These are phyloP conservation scores for Melanotaenia nigrans DNA, from an alignment of 2,797 vertebrate species.

Conservation along the genomic window DNA sequence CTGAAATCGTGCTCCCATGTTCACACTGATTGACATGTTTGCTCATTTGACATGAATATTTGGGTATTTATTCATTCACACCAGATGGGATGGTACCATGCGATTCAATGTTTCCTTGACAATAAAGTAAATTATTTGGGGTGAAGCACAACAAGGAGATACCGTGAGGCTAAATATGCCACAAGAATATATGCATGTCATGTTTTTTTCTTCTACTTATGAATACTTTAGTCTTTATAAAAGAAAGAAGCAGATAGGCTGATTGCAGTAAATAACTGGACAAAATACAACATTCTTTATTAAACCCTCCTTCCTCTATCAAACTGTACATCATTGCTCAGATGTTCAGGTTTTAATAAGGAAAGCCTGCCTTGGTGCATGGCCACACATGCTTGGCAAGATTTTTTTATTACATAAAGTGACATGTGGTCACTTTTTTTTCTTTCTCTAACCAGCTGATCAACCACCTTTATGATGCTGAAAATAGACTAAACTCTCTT, in stretches of 20 bases:
- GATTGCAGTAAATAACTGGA: slow-evolving; percentile 25
- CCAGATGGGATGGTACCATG: slow-evolving; percentile 71
- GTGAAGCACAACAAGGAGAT: slow-evolving; percentile 45
- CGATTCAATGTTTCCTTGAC: slow-evolving; percentile 60
- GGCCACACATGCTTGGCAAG: slow-evolving; percentile 32
- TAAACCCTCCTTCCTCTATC: slow-evolving; percentile 38
- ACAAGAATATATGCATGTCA: slow-evolving; percentile 13
- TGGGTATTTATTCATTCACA: slow-evolving; percentile 62
- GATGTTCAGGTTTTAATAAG: slow-evolving; percentile 58
- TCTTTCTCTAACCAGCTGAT: slow-evolving; percentile 66
- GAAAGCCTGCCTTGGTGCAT: slow-evolving; percentile 24
- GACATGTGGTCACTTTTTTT: slow-evolving; percentile 50
- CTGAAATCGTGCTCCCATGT: slow-evolving; percentile 60
- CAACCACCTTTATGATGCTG: slow-evolving; percentile 57
- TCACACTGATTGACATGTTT: slow-evolving; percentile 64
- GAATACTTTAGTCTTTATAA: slow-evolving; percentile 10
- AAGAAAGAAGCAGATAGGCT: slow-evolving; percentile 30
- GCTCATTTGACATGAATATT: slow-evolving; percentile 68
- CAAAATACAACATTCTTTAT: slow-evolving; percentile 8
- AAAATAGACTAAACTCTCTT: slow-evolving; percentile 23
- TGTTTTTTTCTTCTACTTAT: slow-evolving; percentile 14
- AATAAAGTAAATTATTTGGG: slow-evolving; percentile 66
- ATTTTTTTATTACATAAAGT: slow-evolving; percentile 49
- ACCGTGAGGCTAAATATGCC: slow-evolving; percentile 8
- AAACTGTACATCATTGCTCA: slow-evolving; percentile 39